Percentiles rank a stretch among this genome's conserved stretches.
phyloP scores from a whole-genome alignment of 1,140 invertebrate species.

The Drosophila novamexicana region DNA sequence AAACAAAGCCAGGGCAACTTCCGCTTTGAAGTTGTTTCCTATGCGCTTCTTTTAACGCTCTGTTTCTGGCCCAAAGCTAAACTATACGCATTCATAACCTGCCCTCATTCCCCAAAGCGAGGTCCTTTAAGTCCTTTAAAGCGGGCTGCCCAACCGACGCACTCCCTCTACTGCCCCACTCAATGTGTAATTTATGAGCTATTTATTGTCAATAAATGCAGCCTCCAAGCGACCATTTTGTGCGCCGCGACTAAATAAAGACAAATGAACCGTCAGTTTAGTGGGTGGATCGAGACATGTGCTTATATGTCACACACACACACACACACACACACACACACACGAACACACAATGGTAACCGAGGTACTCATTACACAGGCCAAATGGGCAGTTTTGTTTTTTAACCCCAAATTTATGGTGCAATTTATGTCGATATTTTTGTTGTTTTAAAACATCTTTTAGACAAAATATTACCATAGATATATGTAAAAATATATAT shows the following conservation, averaged over 20 bases:
- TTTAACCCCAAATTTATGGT: constrained; percentile 40
- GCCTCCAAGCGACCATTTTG: constrained; percentile 77
- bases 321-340: constrained; percentile 8
- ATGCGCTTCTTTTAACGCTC: constrained; percentile 27
- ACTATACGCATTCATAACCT: constrained; percentile 5
- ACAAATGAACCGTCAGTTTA: constrained; percentile 75
- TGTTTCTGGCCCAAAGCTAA: constrained; percentile 7
- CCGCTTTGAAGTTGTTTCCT: constrained; percentile 70
- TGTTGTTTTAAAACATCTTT: constrained; percentile 22
- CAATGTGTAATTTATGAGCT: constrained; percentile 72
- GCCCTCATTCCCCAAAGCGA: neutral
- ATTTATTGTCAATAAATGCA: constrained; percentile 82
- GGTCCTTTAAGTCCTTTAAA: constrained; percentile 22
- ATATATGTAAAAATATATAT: no score
- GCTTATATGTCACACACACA: neutral
- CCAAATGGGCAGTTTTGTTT: constrained; percentile 41
- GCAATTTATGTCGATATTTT: constrained; percentile 31
- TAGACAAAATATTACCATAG: constrained; percentile 6
- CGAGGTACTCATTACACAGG: constrained; percentile 42
- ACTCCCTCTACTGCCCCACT: neutral
- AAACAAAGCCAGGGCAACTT: constrained; percentile 56
- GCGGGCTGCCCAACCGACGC: neutral
- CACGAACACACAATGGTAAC: neutral
- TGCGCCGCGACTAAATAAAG: constrained; percentile 71
- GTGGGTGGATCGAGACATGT: constrained; percentile 46